A percentile compares a stretch with the other conserved stretches of the same genome.
phyloP scores from a whole-genome alignment of 2,797 vertebrate species.

The Phataginus tetradactyla region DNA sequence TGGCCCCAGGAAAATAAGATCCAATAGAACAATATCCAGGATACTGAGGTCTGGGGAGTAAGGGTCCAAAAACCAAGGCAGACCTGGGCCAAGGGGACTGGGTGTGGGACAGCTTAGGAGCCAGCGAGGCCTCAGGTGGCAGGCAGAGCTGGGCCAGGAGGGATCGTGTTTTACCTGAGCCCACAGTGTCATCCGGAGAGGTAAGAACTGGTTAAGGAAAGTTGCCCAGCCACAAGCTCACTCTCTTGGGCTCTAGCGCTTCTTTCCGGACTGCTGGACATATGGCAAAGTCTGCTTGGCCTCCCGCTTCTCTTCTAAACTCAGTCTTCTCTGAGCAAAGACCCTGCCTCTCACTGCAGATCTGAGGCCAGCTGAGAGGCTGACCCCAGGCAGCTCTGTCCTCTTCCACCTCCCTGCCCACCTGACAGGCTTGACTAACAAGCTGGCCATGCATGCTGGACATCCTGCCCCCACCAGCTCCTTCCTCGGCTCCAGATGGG shows the following conservation, averaged over 20 bases:
- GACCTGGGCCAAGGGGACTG: not conserved
- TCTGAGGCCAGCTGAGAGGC: not conserved
- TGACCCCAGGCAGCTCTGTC: not conserved
- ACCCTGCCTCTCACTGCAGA: not conserved
- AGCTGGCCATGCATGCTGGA: rapidly evolving
- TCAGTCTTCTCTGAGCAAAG: not conserved
- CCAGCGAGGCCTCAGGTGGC: not conserved
- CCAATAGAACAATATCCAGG: not conserved
- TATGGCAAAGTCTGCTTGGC: rapidly evolving
- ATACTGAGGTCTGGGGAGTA: not conserved
- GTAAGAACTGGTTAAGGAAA: not conserved
- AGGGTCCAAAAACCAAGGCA: not conserved
- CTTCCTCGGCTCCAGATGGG: not conserved
- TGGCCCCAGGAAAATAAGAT: too few relatives aligned
- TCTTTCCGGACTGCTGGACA: rapidly evolving
- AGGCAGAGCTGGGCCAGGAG: not conserved
- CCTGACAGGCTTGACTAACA: rapidly evolving
- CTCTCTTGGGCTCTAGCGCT: not conserved
- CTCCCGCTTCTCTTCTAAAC: not conserved
- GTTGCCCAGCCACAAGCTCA: not conserved
- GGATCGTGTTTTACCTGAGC: not conserved
- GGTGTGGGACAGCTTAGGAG: not conserved
- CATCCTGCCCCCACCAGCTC: not conserved
- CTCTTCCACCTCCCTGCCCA: not conserved
- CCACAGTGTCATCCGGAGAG: rapidly evolving